phyloP scores from a whole-genome alignment of 2,113 vertebrate genomes.

The Bufo bufo region DNA sequence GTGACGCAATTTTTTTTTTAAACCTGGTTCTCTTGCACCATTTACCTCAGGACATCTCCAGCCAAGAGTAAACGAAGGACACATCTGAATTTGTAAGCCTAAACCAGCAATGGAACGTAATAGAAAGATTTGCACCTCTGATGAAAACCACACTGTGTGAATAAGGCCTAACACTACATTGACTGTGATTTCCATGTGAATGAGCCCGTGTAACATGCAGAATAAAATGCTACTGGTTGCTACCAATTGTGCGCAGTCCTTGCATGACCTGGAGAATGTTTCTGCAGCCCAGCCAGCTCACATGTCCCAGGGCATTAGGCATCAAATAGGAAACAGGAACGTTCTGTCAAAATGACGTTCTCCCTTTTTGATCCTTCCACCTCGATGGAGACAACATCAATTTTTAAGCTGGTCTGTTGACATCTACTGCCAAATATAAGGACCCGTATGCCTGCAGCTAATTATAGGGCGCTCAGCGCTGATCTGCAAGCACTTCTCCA shows the following conservation, averaged over 20 bases:
- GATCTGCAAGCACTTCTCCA: conserved; percentile 42
- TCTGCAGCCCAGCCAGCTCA: conserved; percentile 28
- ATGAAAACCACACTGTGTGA: too few relatives aligned
- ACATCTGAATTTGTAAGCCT: too few relatives aligned
- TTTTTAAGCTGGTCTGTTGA: conserved; percentile 41
- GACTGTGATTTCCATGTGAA: background rate
- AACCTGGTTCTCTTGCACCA: too few relatives aligned
- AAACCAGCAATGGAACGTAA: too few relatives aligned
- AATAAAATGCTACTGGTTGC: conserved; percentile 18
- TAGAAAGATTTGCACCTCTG: too few relatives aligned
- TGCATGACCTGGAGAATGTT: conserved; percentile 23
- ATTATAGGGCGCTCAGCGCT: conserved; percentile 9
- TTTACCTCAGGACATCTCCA: too few relatives aligned
- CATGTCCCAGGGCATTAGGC: conserved; percentile 22
- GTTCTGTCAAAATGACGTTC: conserved; percentile 38
- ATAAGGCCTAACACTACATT: too few relatives aligned
- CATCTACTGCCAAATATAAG: conserved; percentile 34
- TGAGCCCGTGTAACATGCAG: background rate
- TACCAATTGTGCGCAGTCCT: conserved; percentile 25
- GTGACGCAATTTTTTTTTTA: too few relatives aligned
- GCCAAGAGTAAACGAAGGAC: too few relatives aligned
- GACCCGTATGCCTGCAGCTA: conserved; percentile 20
- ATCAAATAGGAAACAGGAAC: conserved; percentile 48
- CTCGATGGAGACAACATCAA: conserved; percentile 49
- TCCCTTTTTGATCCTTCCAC: conserved; percentile 45